These are phyloP conservation scores for Trissolcus basalis DNA, from an alignment of 1,140 invertebrate species.

Conservation along the genomic window DNA sequence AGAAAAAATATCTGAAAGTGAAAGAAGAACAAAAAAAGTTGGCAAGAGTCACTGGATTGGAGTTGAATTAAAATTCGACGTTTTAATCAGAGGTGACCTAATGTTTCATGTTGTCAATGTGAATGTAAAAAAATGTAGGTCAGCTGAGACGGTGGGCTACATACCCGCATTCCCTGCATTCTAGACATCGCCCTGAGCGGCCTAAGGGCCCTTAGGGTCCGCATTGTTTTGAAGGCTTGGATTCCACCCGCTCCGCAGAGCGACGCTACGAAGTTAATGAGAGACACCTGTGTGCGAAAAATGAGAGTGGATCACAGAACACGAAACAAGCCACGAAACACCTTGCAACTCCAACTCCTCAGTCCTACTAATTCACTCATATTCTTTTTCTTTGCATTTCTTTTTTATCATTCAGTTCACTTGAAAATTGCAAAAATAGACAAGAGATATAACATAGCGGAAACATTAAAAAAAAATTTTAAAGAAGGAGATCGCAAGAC, in stretches of 20 bases:
- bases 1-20: too few species aligned
- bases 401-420: conserved; percentile 9
- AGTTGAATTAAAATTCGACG: too few species aligned
- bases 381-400: conserved; percentile 17
- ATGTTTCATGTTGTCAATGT: conserved; percentile 47
- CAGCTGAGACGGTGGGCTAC: conserved; percentile 79
- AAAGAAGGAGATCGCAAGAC: conserved; percentile 56
- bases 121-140: conserved; percentile 66
- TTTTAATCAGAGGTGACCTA: conserved; percentile 39
- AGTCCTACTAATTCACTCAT: conserved; percentile 23
- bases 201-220: conserved; percentile 94
- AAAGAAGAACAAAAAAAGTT: too few species aligned
- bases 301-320: conserved; percentile 74
- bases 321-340: conserved; percentile 59
- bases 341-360: conserved; percentile 25
- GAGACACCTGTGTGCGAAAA: conserved; percentile 88
- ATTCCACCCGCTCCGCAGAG: conserved; percentile 94
- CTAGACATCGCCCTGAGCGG: conserved; percentile 96
- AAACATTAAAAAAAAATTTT: conserved; percentile 60
- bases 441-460: conserved; percentile 55
- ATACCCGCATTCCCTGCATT: conserved; percentile 98
- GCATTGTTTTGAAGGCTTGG: conserved; percentile 98
- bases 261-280: conserved; percentile 97
- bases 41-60: too few species aligned
- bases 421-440: conserved; percentile 44